Evolutionary conservation across 37 sponge, comb jelly and placozoan species (phyloP).

Genomic region (Ianthella basta): DNA sequence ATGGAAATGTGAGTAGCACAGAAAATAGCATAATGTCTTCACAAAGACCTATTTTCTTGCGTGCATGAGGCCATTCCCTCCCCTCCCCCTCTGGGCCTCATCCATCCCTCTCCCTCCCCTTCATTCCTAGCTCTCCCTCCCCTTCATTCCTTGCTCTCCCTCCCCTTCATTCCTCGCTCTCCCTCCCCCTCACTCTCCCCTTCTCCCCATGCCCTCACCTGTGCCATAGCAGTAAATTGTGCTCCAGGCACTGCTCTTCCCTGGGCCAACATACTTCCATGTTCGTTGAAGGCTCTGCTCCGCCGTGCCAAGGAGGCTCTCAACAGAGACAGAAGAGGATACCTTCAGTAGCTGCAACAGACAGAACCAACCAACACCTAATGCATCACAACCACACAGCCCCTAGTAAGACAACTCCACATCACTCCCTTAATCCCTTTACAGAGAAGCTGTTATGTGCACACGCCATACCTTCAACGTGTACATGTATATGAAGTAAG

Average conservation of each 20-base stretch:
- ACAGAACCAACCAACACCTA: neutral
- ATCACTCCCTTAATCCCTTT: no score
- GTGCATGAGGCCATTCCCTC: no score
- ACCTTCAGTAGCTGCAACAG: neutral
- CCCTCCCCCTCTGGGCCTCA: no score
- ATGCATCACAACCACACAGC: neutral
- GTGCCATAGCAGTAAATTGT: slow-evolving; percentile 61
- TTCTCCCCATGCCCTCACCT: no score
- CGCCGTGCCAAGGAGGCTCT: neutral
- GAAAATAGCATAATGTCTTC: neutral
- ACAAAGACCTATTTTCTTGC: neutral
- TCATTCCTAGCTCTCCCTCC: no score
- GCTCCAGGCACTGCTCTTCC: slow-evolving; percentile 74
- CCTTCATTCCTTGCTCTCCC: no score
- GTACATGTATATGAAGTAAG: slow-evolving; percentile 76
- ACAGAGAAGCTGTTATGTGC: no score
- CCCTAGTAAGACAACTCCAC: no score
- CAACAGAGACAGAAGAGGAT: neutral
- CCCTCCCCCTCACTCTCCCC: no score
- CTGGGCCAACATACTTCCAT: slow-evolving; percentile 47
- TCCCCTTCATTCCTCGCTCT: no score
- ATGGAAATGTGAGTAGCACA: neutral
- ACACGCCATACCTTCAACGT: slow-evolving; percentile 74
- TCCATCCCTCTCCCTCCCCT: no score
- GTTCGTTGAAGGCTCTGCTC: slow-evolving; percentile 57